These are phyloP conservation scores for Drosophila pandora DNA, from an alignment of 1,140 invertebrate species.

Conservation along the genomic window DNA sequence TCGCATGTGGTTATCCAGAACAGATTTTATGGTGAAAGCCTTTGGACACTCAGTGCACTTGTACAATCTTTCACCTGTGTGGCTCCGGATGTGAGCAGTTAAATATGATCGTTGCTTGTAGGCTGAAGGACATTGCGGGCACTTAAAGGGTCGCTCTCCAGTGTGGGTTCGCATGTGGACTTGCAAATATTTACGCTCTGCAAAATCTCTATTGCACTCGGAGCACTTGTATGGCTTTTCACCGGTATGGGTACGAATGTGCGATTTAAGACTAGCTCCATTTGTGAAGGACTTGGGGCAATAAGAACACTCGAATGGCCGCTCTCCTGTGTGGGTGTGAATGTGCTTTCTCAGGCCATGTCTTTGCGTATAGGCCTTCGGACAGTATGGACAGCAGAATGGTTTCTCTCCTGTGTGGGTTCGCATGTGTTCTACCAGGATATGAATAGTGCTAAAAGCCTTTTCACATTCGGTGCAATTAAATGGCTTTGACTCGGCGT, in stretches of 20 bases:
- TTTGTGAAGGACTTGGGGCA: constrained; percentile 1
- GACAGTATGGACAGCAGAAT: constrained; percentile 3
- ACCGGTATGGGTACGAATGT: background rate
- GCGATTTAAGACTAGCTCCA: background rate
- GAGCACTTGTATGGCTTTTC: background rate
- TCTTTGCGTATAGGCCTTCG: background rate
- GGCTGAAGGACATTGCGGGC: background rate
- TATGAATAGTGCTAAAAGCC: background rate
- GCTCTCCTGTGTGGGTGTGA: constrained; percentile 3
- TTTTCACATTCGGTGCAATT: background rate
- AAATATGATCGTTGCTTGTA: background rate
- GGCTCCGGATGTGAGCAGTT: background rate
- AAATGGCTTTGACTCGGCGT: background rate
- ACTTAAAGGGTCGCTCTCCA: background rate
- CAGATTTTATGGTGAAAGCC: background rate
- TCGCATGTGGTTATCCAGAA: background rate
- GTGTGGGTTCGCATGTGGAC: constrained; percentile 1
- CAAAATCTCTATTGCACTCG: background rate
- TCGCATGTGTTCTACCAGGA: constrained; percentile 4
- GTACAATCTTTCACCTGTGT: background rate
- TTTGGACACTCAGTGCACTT: background rate
- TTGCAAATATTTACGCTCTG: background rate
- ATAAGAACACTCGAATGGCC: background rate
- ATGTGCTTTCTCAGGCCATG: constrained; percentile 5
- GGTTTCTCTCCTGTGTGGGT: constrained; percentile 14